Percentiles rank a stretch among this genome's conserved stretches.
Conservation (phyloP, 1,140 invertebrate species). For the Bombus sylvicola region DNA sequence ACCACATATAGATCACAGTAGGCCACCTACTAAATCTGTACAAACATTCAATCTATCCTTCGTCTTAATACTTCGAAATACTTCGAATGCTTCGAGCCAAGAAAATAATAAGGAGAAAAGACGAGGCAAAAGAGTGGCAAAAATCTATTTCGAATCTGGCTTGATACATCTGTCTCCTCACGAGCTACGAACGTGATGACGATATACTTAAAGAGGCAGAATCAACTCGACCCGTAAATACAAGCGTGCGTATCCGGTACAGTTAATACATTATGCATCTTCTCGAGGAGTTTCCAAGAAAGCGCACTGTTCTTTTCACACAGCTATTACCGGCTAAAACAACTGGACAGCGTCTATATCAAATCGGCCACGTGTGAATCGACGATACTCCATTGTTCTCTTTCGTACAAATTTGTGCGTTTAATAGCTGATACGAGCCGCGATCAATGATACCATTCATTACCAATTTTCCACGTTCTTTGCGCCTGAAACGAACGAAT, state of each 20-base stretch:
- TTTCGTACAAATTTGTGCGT: background rate
- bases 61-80: background rate
- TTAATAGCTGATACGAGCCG: background rate
- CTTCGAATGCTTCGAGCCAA: background rate
- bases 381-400: constrained; percentile 12
- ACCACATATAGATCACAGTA: too few species aligned
- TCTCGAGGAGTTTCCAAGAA: constrained; percentile 40
- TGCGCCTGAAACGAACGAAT: background rate
- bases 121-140: background rate
- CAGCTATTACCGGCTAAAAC: constrained; percentile 21
- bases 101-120: background rate
- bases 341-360: constrained; percentile 13
- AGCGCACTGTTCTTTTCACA: constrained; percentile 26
- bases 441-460: background rate
- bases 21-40: too few species aligned
- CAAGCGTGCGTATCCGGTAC: constrained; percentile 39
- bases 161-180: constrained; percentile 9
- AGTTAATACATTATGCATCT: constrained; percentile 54
- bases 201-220: constrained; percentile 18
- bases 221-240: background rate
- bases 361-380: constrained; percentile 19
- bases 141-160: background rate
- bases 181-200: constrained; percentile 31
- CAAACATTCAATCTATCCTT: background rate
- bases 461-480: constrained; percentile 7